Base-by-base conservation (phyloP, 1,140 invertebrate species). In the Subanguina moxae region DNA sequence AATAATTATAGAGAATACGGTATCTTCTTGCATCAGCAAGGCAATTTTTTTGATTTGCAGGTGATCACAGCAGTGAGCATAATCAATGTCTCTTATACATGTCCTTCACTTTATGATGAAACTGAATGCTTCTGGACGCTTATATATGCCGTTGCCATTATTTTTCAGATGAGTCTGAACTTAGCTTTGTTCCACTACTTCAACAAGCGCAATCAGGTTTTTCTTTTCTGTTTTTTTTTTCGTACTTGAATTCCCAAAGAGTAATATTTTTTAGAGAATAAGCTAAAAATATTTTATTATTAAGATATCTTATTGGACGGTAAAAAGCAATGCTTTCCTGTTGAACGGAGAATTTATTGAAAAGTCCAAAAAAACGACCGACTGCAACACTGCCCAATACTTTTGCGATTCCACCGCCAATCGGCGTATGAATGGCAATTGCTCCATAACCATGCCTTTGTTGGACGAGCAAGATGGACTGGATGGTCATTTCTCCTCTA, bases 121-220 rank as follows among this genome's bases (percentile, higher is more conserved):
- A 67, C 23, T 57, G 63, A 56, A 32, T 75, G 73, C 23, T 76
- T 43, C 25, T 61, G 56, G 61, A 62, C 59, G 11, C 13, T n/a
- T 56, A 8, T 65, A 25, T 48, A 32, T 28, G 75, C 73, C 58
- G 17, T 70, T 15, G 27, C 77, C 17, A 75, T 75, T 19, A 46
- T 75, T 27, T 19, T 46, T 52, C 62, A 75, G 56, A 69, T 75
- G 15, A 28, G 64, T 32, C 30, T 38, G 15, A 75, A 75, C 67
- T 30, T 75, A 28, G 27, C 38, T 45, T 38, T 78, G 19, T 75
- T 75, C 42, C 73, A 75, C 43, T 75, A 78, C 61, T 75, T 61
- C 57, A 77, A 76, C 48, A 64, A 43, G 42, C 66, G 61, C 21
- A 75, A 75, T 59, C 73, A 75, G 62, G 73, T 73, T 15, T 57